These are phyloP conservation scores for Drosophila diplacantha DNA, from an alignment of 2,888 invertebrate genomes.

Conservation along the genomic window DNA sequence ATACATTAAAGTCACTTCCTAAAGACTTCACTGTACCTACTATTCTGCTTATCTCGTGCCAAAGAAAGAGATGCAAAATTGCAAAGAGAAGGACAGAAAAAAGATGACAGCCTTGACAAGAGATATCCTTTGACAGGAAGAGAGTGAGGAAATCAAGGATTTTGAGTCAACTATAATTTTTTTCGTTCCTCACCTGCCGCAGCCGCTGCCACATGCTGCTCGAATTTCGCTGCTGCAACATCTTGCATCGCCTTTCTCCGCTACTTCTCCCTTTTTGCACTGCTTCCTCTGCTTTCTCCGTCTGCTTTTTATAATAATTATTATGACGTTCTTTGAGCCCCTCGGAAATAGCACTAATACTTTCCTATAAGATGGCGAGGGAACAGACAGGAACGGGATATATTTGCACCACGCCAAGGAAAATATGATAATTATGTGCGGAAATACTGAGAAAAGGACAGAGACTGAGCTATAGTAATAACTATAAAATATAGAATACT, in stretches of 20 bases:
- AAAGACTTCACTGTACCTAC: background rate
- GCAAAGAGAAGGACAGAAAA: background rate
- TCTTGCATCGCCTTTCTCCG: constrained; percentile 7
- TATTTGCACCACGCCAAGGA: constrained; percentile 31
- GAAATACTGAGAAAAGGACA: background rate
- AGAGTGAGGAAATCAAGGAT: constrained; percentile 43
- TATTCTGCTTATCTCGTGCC: constrained; percentile 55
- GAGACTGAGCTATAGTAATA: no score
- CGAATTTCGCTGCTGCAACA: constrained; percentile 56
- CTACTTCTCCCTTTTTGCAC: constrained; percentile 19
- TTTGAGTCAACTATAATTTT: constrained; percentile 49
- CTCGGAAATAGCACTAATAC: constrained; percentile 2
- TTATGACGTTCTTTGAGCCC: constrained; percentile 39
- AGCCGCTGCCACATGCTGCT: constrained; percentile 63
- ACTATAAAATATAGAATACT: no score
- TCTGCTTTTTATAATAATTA: constrained; percentile 51
- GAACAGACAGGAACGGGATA: constrained; percentile 16
- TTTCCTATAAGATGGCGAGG: constrained; percentile 35
- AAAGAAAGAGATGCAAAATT: constrained; percentile 20
- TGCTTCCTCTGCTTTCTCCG: constrained; percentile 10
- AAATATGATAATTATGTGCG: constrained; percentile 4
- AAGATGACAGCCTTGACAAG: constrained; percentile 23
- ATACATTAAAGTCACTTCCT: no score
- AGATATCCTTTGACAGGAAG: constrained; percentile 52
- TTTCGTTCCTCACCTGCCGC: constrained; percentile 31